A percentile compares a stretch with the other conserved stretches of the same genome.
Evolutionary conservation across 2,797 vertebrate genomes (phyloP).

Genomic region (Falco naumanni): DNA sequence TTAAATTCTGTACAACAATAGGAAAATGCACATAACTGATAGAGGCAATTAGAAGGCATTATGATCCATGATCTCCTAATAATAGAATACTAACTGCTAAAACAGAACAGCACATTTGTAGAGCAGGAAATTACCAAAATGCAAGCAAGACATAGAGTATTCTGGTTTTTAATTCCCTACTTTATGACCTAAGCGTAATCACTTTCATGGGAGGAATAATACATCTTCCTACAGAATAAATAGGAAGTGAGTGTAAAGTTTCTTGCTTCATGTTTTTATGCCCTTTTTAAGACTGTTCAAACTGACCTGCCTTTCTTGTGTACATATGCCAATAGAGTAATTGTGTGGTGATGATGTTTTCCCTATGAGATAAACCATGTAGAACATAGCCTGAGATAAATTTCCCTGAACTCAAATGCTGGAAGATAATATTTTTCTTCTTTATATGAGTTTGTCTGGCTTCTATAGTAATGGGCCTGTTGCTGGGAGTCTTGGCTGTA

Average conservation of each 20-base stretch:
- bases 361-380: not conserved
- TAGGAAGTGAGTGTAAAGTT: not conserved
- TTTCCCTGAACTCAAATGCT: not conserved
- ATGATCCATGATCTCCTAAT: not conserved
- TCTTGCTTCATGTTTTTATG: not conserved
- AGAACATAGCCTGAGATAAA: constrained; percentile 4
- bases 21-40: not conserved
- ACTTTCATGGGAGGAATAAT: not conserved
- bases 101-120: not conserved
- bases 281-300: not conserved
- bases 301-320: not conserved
- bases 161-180: not conserved
- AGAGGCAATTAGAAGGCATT: not conserved
- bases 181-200: not conserved
- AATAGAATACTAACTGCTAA: not conserved
- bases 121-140: constrained; percentile 7
- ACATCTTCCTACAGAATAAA: not conserved
- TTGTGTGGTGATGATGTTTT: not conserved
- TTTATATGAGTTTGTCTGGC: not conserved
- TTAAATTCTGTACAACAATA: not conserved
- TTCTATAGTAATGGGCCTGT: not conserved
- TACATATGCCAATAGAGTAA: not conserved
- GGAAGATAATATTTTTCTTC: not conserved
- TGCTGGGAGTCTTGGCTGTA: not conserved
- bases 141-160: not conserved